phyloP scores from a whole-genome alignment of 2,888 invertebrate species.

The Pammene aurita region DNA sequence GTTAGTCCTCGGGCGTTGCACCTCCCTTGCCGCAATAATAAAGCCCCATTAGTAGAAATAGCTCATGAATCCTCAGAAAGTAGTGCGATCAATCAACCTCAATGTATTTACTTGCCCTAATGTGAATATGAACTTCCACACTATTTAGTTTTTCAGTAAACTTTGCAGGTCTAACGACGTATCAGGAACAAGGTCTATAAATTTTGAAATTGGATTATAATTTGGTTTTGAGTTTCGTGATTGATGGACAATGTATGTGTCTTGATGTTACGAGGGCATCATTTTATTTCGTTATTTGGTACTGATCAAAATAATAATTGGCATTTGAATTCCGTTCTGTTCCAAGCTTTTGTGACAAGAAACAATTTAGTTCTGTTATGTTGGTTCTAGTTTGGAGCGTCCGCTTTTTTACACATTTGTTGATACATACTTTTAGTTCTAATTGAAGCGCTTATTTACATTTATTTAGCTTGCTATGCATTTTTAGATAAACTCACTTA shows the following conservation, averaged over 20 bases:
- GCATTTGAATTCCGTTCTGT: constrained; percentile 46
- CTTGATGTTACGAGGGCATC: constrained; percentile 53
- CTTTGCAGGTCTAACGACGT: constrained; percentile 82
- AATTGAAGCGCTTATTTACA: constrained; percentile 16
- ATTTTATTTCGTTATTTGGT: constrained; percentile 35
- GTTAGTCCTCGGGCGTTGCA: constrained; percentile 22
- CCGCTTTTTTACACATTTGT: constrained; percentile 26
- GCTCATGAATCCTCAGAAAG: constrained; percentile 12
- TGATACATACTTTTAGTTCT: constrained; percentile 13
- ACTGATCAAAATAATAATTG: constrained; percentile 49
- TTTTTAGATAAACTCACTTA: constrained; percentile 11
- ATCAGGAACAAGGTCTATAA: constrained; percentile 81
- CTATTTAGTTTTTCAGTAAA: constrained; percentile 81
- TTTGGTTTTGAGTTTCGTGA: constrained; percentile 64
- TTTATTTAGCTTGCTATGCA: constrained; percentile 27
- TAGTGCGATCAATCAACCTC: constrained; percentile 11
- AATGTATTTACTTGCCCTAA: constrained; percentile 25
- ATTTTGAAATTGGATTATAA: constrained; percentile 57
- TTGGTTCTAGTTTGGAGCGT: constrained; percentile 32
- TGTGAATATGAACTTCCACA: constrained; percentile 63
- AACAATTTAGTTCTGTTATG: constrained; percentile 15
- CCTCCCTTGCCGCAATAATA: constrained; percentile 16
- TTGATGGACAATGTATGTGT: constrained; percentile 61
- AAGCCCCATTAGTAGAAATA: constrained; percentile 7
- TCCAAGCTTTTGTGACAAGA: constrained; percentile 29